Evolutionary conservation across 2,797 vertebrate genomes (phyloP), one percentile per base, ranked within the genome.

Genomic region (Phoebastria nigripes): DNA sequence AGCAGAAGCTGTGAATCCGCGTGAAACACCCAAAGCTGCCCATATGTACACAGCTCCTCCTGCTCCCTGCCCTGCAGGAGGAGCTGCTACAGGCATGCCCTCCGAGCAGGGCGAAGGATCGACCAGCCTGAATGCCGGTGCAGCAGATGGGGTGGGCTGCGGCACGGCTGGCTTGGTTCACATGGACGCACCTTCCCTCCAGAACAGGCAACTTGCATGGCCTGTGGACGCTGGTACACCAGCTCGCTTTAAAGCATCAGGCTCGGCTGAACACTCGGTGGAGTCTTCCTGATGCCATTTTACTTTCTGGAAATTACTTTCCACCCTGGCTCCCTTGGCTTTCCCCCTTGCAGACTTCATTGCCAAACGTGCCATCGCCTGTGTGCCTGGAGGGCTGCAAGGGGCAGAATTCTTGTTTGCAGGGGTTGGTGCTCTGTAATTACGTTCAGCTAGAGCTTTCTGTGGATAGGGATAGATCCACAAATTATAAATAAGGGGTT

Each of bases 201-300:
- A 3, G 26, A 12, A 1, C 25, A 5, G 69, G 63, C 16, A 6
- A 2, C 11, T 6, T 4, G 25, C 19, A 1, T 15, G 58, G 11
- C 15, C 42, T 1, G 0, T 1, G 5, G 29, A 8, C 2, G 1
- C 47, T 9, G 31, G 12, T 9, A 25, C 28, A 5, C 37, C 54
- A 37, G 61, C 28, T 16, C 3, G 0, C 5, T 1, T 2, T 6
- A 31, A 7, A 22, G 49, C 37, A 1, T 3, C 8, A 0, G 56
- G 52, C 55, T 69, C 8, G 3, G n/a, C 56, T 29, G 52, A 7
- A 7, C 4, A 0, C 26, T 13, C 19, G 0, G 15, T 19, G 15
- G 51, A 6, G 18, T 49, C n/a, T 9, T 72, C 55, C 49, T 47
- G 80, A 24, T 70, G 46, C 16, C 31, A 2, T 37, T 25, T 12